Conservation (phyloP, 2,888 invertebrate species). For the Germaria angustata region DNA sequence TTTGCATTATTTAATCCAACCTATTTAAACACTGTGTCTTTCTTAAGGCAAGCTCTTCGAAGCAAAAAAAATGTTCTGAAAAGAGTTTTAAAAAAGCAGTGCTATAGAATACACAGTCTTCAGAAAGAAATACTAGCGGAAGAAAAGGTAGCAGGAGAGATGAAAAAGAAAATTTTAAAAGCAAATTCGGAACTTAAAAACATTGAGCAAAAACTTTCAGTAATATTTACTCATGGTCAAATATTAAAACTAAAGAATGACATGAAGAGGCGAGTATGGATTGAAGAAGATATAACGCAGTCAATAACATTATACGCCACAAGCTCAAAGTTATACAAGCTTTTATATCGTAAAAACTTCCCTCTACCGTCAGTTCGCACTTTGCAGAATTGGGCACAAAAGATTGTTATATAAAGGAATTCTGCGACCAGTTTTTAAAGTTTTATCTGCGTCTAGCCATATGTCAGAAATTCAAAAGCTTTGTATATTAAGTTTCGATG, state of each 20-base stretch:
- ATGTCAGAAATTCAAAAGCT: conserved; percentile 10
- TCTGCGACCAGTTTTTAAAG: background rate
- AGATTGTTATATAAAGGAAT: background rate
- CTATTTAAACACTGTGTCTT: background rate
- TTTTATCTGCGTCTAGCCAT: background rate
- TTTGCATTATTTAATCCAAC: too few species aligned
- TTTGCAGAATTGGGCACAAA: background rate
- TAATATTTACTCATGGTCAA: too few species aligned
- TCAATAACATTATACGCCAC: background rate
- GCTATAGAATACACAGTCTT: too few species aligned
- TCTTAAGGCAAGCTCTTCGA: too few species aligned
- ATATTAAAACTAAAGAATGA: too few species aligned
- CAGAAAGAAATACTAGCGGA: too few species aligned
- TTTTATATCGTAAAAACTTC: background rate
- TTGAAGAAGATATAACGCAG: background rate
- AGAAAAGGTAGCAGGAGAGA: too few species aligned
- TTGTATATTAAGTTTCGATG: background rate
- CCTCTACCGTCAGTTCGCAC: background rate
- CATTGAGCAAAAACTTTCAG: too few species aligned
- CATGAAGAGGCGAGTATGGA: background rate
- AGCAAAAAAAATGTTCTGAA: too few species aligned
- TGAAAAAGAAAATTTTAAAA: too few species aligned
- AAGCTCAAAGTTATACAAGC: background rate
- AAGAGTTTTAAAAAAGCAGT: too few species aligned
- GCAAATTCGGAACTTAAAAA: too few species aligned